These are phyloP conservation scores for Crotophaga sulcirostris DNA, from an alignment of 2,113 vertebrate genomes.

Conservation along the genomic window DNA sequence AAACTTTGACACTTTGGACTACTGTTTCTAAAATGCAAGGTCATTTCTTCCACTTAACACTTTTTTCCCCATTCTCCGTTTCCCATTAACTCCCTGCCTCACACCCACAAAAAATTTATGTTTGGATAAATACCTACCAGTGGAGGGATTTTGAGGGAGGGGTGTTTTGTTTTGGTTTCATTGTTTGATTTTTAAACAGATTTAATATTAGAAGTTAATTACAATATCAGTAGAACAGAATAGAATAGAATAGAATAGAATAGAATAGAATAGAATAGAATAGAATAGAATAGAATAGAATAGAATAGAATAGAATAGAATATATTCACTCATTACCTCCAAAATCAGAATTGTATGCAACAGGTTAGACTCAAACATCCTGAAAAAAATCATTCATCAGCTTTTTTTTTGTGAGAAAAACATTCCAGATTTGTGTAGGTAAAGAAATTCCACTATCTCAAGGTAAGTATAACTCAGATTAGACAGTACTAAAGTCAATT, in stretches of 20 bases:
- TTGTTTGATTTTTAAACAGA: neutral
- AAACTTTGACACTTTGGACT: neutral
- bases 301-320: neutral
- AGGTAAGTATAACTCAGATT: neutral
- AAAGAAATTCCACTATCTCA: neutral
- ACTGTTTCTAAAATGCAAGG: neutral
- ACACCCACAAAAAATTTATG: neutral
- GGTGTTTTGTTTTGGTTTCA: fast-evolving
- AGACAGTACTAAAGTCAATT: neutral
- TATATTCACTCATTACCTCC: neutral
- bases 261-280: neutral
- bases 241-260: no score
- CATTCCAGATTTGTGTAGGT: neutral
- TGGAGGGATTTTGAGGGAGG: no score
- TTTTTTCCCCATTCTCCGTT: neutral
- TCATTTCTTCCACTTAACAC: neutral
- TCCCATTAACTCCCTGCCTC: fast-evolving
- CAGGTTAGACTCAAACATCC: neutral
- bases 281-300: no score
- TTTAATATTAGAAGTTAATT: neutral
- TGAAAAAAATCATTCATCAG: neutral
- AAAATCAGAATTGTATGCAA: neutral
- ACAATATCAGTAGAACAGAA: neutral
- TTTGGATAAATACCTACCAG: neutral
- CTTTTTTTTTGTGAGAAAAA: neutral